A percentile compares a stretch with the other conserved stretches of the same genome.
Evolutionary conservation across 2,888 invertebrate species (phyloP).

Genomic region (Andrena haemorrhoa): DNA sequence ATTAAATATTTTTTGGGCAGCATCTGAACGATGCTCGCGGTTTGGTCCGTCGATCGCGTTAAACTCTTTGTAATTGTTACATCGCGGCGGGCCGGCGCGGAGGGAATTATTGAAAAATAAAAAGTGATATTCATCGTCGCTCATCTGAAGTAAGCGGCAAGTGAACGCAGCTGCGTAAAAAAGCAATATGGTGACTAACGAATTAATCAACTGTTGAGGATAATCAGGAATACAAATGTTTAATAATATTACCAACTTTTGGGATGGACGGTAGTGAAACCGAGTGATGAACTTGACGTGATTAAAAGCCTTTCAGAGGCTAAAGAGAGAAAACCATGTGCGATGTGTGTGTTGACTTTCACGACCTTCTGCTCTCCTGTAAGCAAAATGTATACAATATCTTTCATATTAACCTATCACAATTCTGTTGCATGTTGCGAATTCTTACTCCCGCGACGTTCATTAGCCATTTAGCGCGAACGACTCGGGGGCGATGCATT

Average conservation of each 20-base stretch:
- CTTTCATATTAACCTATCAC: constrained; percentile 67
- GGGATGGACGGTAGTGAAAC: constrained; percentile 73
- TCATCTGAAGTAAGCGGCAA: constrained; percentile 72
- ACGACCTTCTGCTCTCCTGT: constrained; percentile 95
- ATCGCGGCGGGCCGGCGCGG: not conserved
- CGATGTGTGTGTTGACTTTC: constrained; percentile 97
- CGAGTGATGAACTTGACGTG: constrained; percentile 80
- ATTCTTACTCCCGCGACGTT: constrained; percentile 1
- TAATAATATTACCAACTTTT: constrained; percentile 75
- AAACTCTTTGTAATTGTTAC: constrained; percentile 2
- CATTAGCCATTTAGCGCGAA: not conserved
- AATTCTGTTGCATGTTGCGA: constrained; percentile 46
- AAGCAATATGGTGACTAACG: constrained; percentile 83
- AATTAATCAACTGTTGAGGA: constrained; percentile 81
- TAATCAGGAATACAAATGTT: constrained; percentile 74
- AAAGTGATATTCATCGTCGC: constrained; percentile 40
- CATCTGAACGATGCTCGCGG: not conserved
- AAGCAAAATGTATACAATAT: constrained; percentile 85
- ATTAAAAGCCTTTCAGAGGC: constrained; percentile 71
- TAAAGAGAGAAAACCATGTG: constrained; percentile 88
- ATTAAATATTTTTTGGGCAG: constrained; percentile 24
- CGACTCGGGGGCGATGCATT: not conserved
- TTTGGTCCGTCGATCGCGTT: not conserved
- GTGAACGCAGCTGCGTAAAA: constrained; percentile 69
- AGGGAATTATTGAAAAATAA: constrained; percentile 17